Percentiles rank a stretch among this genome's conserved stretches.
These are phyloP conservation scores for Thereva unica DNA, from an alignment of 2,888 invertebrate species.

Conservation along the genomic window DNA sequence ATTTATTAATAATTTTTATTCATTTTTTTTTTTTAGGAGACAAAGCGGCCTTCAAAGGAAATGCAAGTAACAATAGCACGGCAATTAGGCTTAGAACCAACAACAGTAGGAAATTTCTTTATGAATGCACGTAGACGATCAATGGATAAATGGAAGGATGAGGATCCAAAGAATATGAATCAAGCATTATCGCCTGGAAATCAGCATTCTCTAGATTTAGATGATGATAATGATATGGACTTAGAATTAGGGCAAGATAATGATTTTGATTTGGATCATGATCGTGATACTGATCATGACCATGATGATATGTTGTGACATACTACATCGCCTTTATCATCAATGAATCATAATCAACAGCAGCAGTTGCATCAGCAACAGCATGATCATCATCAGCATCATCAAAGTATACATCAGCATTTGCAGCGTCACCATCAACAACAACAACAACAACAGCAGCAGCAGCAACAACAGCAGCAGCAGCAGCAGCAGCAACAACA, in stretches of 20 bases:
- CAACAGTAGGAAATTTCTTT: slow-evolving; percentile 99
- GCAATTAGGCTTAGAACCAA: slow-evolving; percentile 94
- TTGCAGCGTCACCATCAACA: slow-evolving; percentile 30
- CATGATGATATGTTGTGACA: slow-evolving; percentile 49
- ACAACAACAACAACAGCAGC: slow-evolving; percentile 37
- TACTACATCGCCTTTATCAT: slow-evolving; percentile 39
- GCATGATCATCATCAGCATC: slow-evolving; percentile 7
- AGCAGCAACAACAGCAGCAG: slow-evolving; percentile 33
- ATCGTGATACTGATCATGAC: slow-evolving; percentile 43
- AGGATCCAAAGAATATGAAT: slow-evolving; percentile 62
- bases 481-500: slow-evolving; percentile 36
- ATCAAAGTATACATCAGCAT: slow-evolving; percentile 32
- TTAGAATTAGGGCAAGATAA: slow-evolving; percentile 53
- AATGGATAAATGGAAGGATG: slow-evolving; percentile 98
- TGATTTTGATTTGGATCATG: slow-evolving; percentile 53
- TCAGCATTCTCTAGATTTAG: slow-evolving; percentile 50
- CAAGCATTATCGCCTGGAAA: slow-evolving; percentile 48
- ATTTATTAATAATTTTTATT: neutral
- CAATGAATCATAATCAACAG: slow-evolving; percentile 37
- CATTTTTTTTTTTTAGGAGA: slow-evolving; percentile 70
- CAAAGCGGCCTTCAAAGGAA: slow-evolving; percentile 98
- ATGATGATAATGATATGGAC: slow-evolving; percentile 53
- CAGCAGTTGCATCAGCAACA: neutral
- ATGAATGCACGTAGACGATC: slow-evolving; percentile 99
- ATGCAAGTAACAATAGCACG: slow-evolving; percentile 99